Evolutionary conservation across 2,797 vertebrate genomes (phyloP), one percentile per base, ranked within the genome.

Genomic region (Yasuhikotakia modesta): DNA sequence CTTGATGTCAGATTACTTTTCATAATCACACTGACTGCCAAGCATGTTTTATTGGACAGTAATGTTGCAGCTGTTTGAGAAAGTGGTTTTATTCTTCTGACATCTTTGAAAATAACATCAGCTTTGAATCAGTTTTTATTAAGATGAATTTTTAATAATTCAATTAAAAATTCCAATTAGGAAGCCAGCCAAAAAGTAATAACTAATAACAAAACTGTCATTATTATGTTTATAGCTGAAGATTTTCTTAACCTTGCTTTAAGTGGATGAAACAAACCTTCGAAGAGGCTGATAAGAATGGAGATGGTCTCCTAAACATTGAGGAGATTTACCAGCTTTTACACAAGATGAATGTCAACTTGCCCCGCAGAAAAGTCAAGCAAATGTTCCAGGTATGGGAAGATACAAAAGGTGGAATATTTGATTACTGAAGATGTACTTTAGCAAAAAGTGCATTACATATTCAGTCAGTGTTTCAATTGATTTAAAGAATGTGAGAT

Each of bases 231-330:
- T 57, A 14, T 22, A 11, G 17, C 8, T 57, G 35, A 39, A 19
- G 50, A 45, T 43, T 1, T 13, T 93, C 93, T 98, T 96, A 94
- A 96, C 82, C 0, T 1, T 10, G 66, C 32, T 84, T 83, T 78
- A 99, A 90, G 79, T 99, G 97, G 97, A 95, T 99, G 90, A 99
- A 97, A 81, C 97, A 98, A 90, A 99, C 97, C 2, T 99, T 99
- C 61, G 94, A 99, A 88, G 97, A 99, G 84, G 98, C 98, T 0
- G 98, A 99, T 89, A 99, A 96, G 90, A 99, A 99, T 0, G 96
- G 98, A 0, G 98, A 99, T 0, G 98, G 98, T 4, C 88, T 98
- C 43, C 85, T 99, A 83, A 98, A 96, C 87, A 99, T 99, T 1
- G 98, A 99, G 60, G 98, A 99, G 88, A 97, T 99, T 85, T 95